Conservation (phyloP, 2,797 vertebrate species). For the Ptychadena robeensis region DNA sequence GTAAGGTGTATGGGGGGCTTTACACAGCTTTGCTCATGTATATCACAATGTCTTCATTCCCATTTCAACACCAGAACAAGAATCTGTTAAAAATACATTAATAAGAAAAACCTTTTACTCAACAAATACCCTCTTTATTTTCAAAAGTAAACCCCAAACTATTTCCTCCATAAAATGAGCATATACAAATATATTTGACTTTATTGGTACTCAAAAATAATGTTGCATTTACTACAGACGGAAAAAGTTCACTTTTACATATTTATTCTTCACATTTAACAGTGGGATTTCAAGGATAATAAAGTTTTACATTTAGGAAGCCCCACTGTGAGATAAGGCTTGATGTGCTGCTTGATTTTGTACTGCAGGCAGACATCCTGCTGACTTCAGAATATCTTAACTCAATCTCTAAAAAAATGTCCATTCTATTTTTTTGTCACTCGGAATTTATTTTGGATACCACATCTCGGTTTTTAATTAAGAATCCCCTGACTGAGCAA, state of each 20-base stretch:
- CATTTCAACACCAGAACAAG: background rate
- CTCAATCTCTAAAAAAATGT: conserved; percentile 45
- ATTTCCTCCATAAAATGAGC: conserved; percentile 13
- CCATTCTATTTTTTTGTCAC: conserved; percentile 51
- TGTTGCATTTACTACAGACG: conserved; percentile 23
- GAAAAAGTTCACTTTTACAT: conserved; percentile 57
- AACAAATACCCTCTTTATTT: background rate
- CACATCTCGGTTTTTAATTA: conserved; percentile 48
- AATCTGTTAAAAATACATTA: background rate
- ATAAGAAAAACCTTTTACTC: background rate
- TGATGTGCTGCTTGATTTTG: conserved; percentile 57
- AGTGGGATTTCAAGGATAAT: conserved; percentile 62
- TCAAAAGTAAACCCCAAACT: background rate
- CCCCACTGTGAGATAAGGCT: conserved; percentile 56
- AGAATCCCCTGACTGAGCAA: conserved; percentile 36
- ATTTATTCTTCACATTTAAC: conserved; percentile 59
- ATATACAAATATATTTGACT: conserved; percentile 54
- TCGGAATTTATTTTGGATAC: conserved; percentile 43
- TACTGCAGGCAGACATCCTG: conserved; percentile 49
- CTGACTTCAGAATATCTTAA: conserved; percentile 58
- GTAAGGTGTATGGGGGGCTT: too few species aligned
- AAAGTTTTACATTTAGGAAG: conserved; percentile 60
- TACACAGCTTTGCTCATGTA: background rate
- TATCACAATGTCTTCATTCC: background rate
- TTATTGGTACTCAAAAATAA: conserved; percentile 28